Evolutionary conservation across 2,797 vertebrate species (phyloP).

Genomic region (Thripadectes ignobilis): DNA sequence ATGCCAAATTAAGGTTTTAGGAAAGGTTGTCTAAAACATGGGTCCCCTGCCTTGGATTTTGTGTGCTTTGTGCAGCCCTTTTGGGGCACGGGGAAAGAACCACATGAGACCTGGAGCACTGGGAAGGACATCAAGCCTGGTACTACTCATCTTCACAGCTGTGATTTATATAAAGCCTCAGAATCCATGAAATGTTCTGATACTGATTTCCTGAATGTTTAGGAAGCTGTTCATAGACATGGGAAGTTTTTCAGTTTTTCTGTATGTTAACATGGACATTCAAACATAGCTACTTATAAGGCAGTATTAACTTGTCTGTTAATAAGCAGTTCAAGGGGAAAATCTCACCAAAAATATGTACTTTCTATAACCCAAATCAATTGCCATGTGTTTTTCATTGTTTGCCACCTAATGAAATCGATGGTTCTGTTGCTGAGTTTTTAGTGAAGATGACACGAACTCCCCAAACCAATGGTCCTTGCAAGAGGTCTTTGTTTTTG

Average conservation of each 20-base stretch:
- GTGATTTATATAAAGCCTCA: neutral
- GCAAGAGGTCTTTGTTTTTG: neutral
- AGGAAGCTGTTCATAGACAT: neutral
- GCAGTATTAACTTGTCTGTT: neutral
- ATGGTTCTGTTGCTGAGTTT: neutral
- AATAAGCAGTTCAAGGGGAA: neutral
- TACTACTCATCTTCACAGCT: neutral
- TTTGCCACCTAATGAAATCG: neutral
- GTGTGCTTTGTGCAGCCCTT: neutral
- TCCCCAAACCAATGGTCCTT: neutral
- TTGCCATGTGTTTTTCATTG: neutral
- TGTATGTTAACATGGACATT: neutral
- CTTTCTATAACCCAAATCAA: neutral
- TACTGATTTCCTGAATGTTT: neutral
- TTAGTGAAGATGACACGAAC: neutral
- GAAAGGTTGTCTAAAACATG: neutral
- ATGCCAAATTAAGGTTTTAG: neutral
- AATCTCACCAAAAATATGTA: neutral
- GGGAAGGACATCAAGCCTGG: neutral
- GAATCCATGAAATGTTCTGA: neutral
- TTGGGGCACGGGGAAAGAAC: neutral
- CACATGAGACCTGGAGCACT: accelerated
- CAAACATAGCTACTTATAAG: neutral
- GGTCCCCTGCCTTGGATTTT: neutral
- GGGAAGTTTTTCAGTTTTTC: neutral